Percentiles rank a stretch among this genome's conserved stretches.
Conservation (phyloP, 2,888 invertebrate species). For the Agrochola macilenta region DNA sequence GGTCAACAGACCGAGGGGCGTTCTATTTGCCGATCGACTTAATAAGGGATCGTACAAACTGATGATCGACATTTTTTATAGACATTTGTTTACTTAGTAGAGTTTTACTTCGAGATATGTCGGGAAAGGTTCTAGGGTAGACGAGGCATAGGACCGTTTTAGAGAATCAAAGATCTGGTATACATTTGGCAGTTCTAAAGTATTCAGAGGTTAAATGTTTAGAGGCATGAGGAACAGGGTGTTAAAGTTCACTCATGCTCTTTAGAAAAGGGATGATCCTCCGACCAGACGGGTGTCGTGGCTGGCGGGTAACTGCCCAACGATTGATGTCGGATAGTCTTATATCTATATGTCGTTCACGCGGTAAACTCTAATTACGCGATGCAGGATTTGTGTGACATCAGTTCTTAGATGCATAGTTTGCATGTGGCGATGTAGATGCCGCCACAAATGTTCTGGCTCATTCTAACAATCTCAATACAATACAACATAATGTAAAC, state of each 20-base stretch:
- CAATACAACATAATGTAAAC: background rate
- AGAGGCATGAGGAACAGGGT: too few relatives aligned
- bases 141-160: background rate
- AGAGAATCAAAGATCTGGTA: background rate
- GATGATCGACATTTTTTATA: constrained; percentile 51
- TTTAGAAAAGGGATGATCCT: too few relatives aligned
- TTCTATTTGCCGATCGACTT: constrained; percentile 69
- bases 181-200: background rate
- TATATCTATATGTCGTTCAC: too few relatives aligned
- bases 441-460: too few relatives aligned
- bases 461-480: background rate
- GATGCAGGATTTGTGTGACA: too few relatives aligned
- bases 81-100: constrained; percentile 28
- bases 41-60: constrained; percentile 63
- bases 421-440: too few relatives aligned
- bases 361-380: too few relatives aligned
- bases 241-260: too few relatives aligned
- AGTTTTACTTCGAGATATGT: background rate
- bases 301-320: too few relatives aligned
- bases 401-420: too few relatives aligned
- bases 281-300: too few relatives aligned
- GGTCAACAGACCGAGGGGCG: constrained; percentile 69
- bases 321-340: too few relatives aligned
- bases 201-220: background rate
- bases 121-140: background rate